Base-by-base conservation (phyloP, 53 echinoderm and acorn worm species). In the Luidia sarsii region DNA sequence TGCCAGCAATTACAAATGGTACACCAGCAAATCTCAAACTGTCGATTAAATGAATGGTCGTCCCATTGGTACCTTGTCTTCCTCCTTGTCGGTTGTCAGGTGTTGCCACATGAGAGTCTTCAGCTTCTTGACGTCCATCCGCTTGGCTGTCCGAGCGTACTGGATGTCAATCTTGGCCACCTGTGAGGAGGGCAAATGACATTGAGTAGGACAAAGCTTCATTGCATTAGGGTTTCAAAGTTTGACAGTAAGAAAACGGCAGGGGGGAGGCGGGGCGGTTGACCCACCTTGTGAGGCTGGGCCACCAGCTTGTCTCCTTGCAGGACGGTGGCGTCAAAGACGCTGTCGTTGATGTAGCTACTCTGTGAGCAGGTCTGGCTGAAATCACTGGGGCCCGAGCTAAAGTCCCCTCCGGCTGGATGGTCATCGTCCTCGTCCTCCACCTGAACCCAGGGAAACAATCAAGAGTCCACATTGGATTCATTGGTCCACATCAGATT, bases 21-120 rank as follows among this genome's bases (percentile, higher is more conserved):
- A n/a, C n/a, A n/a, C n/a, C n/a, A n/a, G n/a, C n/a, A n/a, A n/a
- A n/a, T n/a, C n/a, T n/a, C n/a, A n/a, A n/a, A n/a, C n/a, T n/a
- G n/a, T n/a, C n/a, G n/a, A n/a, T n/a, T n/a, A n/a, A n/a, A n/a
- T n/a, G n/a, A n/a, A n/a, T n/a, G n/a, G n/a, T n/a, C n/a, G n/a
- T n/a, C n/a, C n/a, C n/a, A n/a, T n/a, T n/a, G n/a, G n/a, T 52
- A 93, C 96, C 91, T 96, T 91, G 65, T 96, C 91, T 61, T 70
- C 74, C 32, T 91, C 93, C 52, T 39, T 24, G 48, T 67, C 64
- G 0, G 39, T 83, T 9, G 89, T 91, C 16, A 95, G 72, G 48
- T 88, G 88, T 52, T 54, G 67, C 96, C 96, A 96, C 93, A 96
- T 96, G 62, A 67, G 68, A 0, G 91, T 54, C 62, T 96, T 96